phyloP scores from a whole-genome alignment of 2,888 invertebrate species.

The Schrankia costaestrigalis region DNA sequence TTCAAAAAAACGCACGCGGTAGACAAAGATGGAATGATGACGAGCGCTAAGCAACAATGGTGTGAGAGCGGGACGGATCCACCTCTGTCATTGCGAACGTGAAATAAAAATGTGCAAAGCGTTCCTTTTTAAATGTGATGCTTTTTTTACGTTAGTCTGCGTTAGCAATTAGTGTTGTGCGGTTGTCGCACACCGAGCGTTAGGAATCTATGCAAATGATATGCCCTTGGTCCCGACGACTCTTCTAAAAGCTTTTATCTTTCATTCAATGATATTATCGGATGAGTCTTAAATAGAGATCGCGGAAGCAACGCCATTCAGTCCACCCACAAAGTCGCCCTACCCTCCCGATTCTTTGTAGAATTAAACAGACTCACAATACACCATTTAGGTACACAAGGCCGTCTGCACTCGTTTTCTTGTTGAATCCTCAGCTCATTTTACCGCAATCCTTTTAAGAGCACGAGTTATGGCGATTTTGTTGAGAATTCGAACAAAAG shows the following conservation, averaged over 20 bases:
- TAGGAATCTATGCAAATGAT: slow-evolving; percentile 69
- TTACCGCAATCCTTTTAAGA: slow-evolving; percentile 62
- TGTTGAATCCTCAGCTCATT: slow-evolving; percentile 49
- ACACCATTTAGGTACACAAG: slow-evolving; percentile 20
- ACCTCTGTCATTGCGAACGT: slow-evolving; percentile 69
- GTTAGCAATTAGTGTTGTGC: slow-evolving; percentile 79
- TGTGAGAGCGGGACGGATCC: slow-evolving; percentile 68
- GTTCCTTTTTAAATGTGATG: slow-evolving; percentile 77
- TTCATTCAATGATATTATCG: slow-evolving; percentile 44
- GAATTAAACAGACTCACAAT: slow-evolving; percentile 37
- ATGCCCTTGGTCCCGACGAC: slow-evolving; percentile 35
- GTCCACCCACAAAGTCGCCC: slow-evolving; percentile 52
- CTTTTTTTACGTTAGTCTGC: slow-evolving; percentile 79
- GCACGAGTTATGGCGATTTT: slow-evolving; percentile 55
- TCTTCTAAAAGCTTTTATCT: slow-evolving; percentile 56
- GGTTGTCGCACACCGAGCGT: slow-evolving; percentile 65
- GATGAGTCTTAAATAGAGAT: slow-evolving; percentile 41
- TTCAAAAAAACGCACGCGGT: slow-evolving; percentile 72
- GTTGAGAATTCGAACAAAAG: slow-evolving; percentile 54
- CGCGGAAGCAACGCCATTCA: slow-evolving; percentile 58
- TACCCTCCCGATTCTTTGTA: slow-evolving; percentile 35
- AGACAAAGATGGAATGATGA: slow-evolving; percentile 80
- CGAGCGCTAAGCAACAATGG: slow-evolving; percentile 69
- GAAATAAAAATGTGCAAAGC: slow-evolving; percentile 79
- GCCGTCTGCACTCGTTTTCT: slow-evolving; percentile 42